Evolutionary conservation across 1,140 invertebrate species (phyloP), one percentile per base, ranked within the genome.

Genomic region (Temnothorax longispinosus): DNA sequence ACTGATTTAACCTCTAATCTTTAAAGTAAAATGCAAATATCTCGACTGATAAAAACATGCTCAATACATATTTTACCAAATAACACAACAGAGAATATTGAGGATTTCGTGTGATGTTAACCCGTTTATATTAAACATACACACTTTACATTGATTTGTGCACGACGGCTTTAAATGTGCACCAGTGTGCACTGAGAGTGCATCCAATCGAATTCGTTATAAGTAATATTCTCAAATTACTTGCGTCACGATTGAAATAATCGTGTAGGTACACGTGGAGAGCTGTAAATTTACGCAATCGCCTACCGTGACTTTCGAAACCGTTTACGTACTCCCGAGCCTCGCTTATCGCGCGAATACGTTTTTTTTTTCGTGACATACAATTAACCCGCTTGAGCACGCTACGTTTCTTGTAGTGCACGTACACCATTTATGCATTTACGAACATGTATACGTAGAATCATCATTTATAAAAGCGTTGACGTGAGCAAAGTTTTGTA

Each of bases 281-380:
- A 47, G n/a, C 21, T 47, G 69, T 15, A 41, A 60, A 56, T 60
- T 72, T 72, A 74, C 15, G 69, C 13, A 84, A 41, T 75, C 54
- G 32, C 13, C 72, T 41, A 60, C 6, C 32, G 54, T 41, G 32
- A 38, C n/a, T 47, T 50, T 67, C 35, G 69, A 74, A 56, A 38
- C 15, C 32, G 44, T 60, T 74, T 21, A 27, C 15, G 52, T 38
- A 72, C 60, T 84, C 41, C 11, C n/a, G 69, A 74, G 41, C 7
- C 54, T n/a, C 3, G 80, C 41, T 75, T 84, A 81, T 81, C 69
- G 54, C 41, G 41, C 27, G 54, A 60, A 82, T 74, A 15, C 41
- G n/a, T 47, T 82, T 69, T 78, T 78, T 82, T 58, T 56, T 21
- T n/a, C 38, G n/a, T 82, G 67, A 82, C 67, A 72, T 35, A 58